Conservation (phyloP, 2,113 vertebrate species). For the Hippocampus abdominalis region DNA sequence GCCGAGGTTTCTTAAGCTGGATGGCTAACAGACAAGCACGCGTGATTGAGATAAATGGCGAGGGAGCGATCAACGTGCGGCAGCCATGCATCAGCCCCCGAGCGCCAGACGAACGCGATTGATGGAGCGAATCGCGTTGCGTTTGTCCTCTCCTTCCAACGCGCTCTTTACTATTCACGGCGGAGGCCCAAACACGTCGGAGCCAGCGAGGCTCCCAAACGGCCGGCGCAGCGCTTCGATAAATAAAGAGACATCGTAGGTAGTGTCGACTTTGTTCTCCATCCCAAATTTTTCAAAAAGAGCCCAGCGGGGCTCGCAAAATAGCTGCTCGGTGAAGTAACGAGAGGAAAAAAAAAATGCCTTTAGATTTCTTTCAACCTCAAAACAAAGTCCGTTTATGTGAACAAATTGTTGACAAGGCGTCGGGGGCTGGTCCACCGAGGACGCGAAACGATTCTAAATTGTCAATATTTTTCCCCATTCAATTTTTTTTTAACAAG, state of each 20-base stretch:
- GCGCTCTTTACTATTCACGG: constrained; percentile 10
- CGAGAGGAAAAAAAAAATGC: neutral
- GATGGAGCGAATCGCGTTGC: constrained; percentile 31
- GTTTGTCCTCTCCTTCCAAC: constrained; percentile 29
- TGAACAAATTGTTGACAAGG: neutral
- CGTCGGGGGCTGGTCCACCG: neutral
- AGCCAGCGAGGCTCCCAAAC: neutral
- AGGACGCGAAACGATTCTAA: neutral
- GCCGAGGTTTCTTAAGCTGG: constrained; percentile 50
- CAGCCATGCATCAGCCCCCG: constrained; percentile 47
- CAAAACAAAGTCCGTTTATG: neutral
- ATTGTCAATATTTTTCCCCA: no score
- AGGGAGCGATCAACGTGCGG: constrained; percentile 21
- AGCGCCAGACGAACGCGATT: constrained; percentile 40
- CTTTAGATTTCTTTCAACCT: neutral
- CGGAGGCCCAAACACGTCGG: constrained; percentile 11
- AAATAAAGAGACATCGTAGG: neutral
- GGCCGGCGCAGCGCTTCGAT: constrained; percentile 2
- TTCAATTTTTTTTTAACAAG: no score
- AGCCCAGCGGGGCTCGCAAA: constrained; percentile 1
- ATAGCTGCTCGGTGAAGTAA: constrained; percentile 14
- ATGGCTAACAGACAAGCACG: constrained; percentile 51
- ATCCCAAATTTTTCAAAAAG: constrained; percentile 2
- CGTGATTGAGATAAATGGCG: constrained; percentile 61
- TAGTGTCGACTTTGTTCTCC: neutral